Evolutionary conservation across 2,113 vertebrate species (phyloP), one percentile per base, ranked within the genome.

Genomic region (Pluvialis apricaria): DNA sequence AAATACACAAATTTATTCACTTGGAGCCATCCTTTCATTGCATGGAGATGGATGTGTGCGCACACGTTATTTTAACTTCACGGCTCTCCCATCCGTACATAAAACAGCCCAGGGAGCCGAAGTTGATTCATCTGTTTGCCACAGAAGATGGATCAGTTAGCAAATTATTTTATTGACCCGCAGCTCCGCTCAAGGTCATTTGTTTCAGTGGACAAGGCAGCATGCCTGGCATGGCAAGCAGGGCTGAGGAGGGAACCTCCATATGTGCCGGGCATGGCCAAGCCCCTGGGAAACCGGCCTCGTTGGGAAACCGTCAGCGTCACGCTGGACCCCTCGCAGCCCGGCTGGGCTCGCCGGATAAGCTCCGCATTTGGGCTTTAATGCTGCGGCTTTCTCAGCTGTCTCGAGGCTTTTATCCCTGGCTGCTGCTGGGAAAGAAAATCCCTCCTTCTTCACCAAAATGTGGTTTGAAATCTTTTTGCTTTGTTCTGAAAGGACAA

Each of bases 131-230:
- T 96, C 86, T 94, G 94, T 70, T 90, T 91, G 92, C 95, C 91
- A 88, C 86, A 60, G 73, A 93, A 93, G 92, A 92, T 76, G 80
- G 92, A 96, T 97, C 91, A 79, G 90, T 97, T 94, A 92, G 92
- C 92, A 95, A 94, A 94, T 96, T 76, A 89, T 97, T 96, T 96
- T 93, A 93, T 97, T 90, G 91, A 96, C 95, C 93, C 5, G 34
- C 91, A 93, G 90, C 71, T 18, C 97, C 75, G 92, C 83, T 95
- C 95, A 92, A 95, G 93, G 95, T 96, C 88, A 15, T 96, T 96
- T 61, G 51, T 95, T 94, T 97, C 61, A 36, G 69, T 42, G 95
- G 90, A 90, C 83, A 87, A 82, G 90, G 94, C 94, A 95, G 64
- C 94, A 95, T 10, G 91, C 51, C 82, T 90, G 92, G 91, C 86